These are phyloP conservation scores for Epicauta chinensis DNA, from an alignment of 1,140 invertebrate genomes.

Conservation along the genomic window DNA sequence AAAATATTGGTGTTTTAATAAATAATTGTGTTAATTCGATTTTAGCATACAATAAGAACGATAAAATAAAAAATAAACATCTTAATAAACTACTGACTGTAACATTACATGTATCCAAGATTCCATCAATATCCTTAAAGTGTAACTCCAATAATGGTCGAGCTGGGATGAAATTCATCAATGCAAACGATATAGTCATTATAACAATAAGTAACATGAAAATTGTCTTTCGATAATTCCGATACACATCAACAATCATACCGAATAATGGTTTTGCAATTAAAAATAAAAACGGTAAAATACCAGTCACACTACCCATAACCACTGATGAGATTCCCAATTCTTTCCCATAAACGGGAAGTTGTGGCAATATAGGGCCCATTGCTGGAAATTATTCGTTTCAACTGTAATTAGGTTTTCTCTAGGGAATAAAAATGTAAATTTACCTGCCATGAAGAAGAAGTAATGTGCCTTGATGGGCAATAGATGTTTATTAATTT, in stretches of 20 bases:
- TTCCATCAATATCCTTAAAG: constrained; percentile 28
- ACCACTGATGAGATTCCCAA: constrained; percentile 63
- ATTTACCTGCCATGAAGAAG: constrained; percentile 74
- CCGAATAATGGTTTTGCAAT: constrained; percentile 67
- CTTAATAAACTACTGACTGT: constrained; percentile 36
- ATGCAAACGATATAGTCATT: constrained; percentile 56
- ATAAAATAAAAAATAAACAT: no score
- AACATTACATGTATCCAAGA: constrained; percentile 38
- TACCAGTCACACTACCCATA: constrained; percentile 64
- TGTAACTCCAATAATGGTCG: constrained; percentile 30
- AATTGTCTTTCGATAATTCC: constrained; percentile 57
- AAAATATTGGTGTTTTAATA: no score
- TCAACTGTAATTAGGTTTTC: background rate
- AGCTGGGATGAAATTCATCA: constrained; percentile 59
- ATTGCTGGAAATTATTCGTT: constrained; percentile 54
- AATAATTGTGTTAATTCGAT: no score
- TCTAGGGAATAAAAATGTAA: constrained; percentile 1
- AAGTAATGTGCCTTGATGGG: constrained; percentile 77
- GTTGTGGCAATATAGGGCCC: constrained; percentile 68
- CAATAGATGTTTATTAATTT: constrained; percentile 58
- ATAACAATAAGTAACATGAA: constrained; percentile 57
- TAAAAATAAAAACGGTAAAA: constrained; percentile 64
- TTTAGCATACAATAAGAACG: no score
- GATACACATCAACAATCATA: constrained; percentile 59
- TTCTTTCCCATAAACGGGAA: constrained; percentile 67